Conservation (phyloP, 2,888 invertebrate species). For the Dinocampus coccinellae region DNA sequence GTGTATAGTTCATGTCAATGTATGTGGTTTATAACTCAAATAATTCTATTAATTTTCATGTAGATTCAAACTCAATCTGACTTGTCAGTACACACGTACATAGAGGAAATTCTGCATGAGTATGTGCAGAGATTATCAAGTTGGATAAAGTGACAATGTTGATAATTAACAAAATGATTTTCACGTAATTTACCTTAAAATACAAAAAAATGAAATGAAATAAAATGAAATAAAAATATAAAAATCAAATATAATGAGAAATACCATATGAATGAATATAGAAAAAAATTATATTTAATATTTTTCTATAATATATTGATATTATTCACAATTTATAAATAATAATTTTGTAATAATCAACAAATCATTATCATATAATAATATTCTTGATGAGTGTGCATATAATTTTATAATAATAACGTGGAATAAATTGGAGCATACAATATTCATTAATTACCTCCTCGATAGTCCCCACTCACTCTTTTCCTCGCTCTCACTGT, state of each 20-base stretch:
- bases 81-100: neutral
- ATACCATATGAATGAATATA: neutral
- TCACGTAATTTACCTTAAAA: neutral
- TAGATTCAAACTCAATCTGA: constrained; percentile 51
- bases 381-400: neutral
- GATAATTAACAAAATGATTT: constrained; percentile 5
- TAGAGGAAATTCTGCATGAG: neutral
- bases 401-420: neutral
- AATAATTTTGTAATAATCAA: neutral
- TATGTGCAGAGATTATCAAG: constrained; percentile 23
- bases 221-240: neutral
- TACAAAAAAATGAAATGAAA: neutral
- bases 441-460: neutral
- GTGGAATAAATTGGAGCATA: neutral
- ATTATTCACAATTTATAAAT: neutral
- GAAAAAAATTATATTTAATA: neutral
- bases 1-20: neutral
- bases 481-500: neutral
- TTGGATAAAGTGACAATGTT: constrained; percentile 31
- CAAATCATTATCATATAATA: neutral
- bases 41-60: constrained; percentile 53
- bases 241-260: neutral
- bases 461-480: too few relatives aligned
- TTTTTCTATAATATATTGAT: neutral
- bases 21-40: constrained; percentile 45